phyloP scores from a whole-genome alignment of 2,888 invertebrate genomes.

The Acanthosoma haemorrhoidale region DNA sequence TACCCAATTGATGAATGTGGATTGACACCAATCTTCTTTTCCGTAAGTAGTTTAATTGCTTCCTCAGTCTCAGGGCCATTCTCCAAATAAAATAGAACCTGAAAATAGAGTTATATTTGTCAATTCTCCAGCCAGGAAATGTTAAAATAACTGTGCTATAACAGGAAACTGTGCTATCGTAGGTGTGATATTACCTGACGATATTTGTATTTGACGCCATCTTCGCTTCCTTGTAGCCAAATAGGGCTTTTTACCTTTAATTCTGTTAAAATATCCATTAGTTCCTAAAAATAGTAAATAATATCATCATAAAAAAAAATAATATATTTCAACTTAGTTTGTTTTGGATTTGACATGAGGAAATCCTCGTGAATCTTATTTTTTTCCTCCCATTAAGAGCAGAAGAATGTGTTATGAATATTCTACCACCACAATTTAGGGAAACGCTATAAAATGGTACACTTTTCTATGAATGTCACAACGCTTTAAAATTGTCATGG shows the following conservation, averaged over 20 bases:
- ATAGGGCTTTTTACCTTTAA: slow-evolving; percentile 54
- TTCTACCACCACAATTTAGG: too few species aligned
- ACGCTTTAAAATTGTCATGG: too few species aligned
- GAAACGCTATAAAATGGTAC: too few species aligned
- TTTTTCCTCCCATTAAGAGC: too few species aligned
- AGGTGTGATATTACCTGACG: slow-evolving; percentile 48
- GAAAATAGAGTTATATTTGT: too few species aligned
- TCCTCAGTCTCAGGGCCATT: slow-evolving; percentile 57
- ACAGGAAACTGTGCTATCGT: neutral
- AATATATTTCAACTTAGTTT: too few species aligned
- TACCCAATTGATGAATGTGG: slow-evolving; percentile 52
- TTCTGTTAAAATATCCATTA: slow-evolving; percentile 52
- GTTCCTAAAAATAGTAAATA: slow-evolving; percentile 45
- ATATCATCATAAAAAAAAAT: neutral
- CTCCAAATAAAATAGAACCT: slow-evolving; percentile 58
- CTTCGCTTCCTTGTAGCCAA: slow-evolving; percentile 48
- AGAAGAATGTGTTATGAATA: too few species aligned
- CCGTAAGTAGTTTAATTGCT: slow-evolving; percentile 54
- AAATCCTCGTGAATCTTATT: too few species aligned
- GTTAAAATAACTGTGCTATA: neutral
- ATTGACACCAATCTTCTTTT: slow-evolving; percentile 57
- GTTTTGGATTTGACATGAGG: too few species aligned
- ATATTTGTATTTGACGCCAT: slow-evolving; percentile 51
- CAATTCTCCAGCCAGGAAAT: too few species aligned
- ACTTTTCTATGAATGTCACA: too few species aligned